Evolutionary conservation across 2,113 vertebrate genomes (phyloP), one percentile per base, ranked within the genome.

Genomic region (Oncorhynchus mykiss): DNA sequence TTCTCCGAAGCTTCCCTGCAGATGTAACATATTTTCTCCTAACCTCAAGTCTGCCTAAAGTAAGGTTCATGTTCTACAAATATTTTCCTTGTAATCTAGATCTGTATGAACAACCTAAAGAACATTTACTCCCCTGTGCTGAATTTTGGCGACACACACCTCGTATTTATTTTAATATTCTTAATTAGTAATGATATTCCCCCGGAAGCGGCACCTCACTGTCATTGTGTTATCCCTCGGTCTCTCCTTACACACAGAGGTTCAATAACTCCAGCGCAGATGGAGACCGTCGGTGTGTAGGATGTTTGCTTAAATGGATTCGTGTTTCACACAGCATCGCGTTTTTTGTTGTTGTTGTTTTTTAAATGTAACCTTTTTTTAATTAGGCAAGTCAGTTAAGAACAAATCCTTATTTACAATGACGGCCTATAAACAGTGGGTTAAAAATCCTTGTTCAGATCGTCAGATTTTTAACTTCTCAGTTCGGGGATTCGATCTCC

Each of bases 1-100:
- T 71, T 7, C 27, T 51, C 70, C 62, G 80, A 78, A 76, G 75
- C 87, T 89, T 76, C 75, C 68, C 84, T 84, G 86, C 91, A 91
- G 82, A 89, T 92, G 90, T 88, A 88, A 89, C 90, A 86, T 79
- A 89, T 90, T 92, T 91, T 57, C 86, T 74, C 76, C 77, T 81
- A 90, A 90, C 88, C 88, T 90, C 90, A 86, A 82, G 88, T 80
- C 88, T 79, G 89, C 81, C 87, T 78, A 85, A 45, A 45, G 39
- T 45, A 45, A 85, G 85, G 87, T 89, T 91, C 89, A 83, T 91
- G 92, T 92, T 92, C 88, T 83, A 84, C 90, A 91, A 92, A 94
- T 91, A 94, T 94, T 94, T 92, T 83, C 80, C 90, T 92, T 92
- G 91, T 92, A 93, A 94, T 88, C 68, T 87, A 80, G 86, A 92